phyloP scores from a whole-genome alignment of 2,888 invertebrate genomes.

The Phengaris arion region DNA sequence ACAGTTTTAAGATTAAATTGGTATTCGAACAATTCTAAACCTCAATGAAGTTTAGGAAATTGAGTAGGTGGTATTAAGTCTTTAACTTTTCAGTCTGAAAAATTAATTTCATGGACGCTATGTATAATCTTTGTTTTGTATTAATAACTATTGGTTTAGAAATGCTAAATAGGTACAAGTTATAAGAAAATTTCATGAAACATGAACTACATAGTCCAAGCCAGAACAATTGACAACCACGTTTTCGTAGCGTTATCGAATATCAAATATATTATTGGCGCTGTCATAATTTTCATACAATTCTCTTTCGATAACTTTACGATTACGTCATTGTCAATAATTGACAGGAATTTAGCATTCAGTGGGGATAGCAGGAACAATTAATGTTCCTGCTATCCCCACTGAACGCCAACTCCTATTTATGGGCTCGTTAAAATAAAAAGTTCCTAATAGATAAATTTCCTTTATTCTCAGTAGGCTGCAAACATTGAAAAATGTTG shows the following conservation, averaged over 20 bases:
- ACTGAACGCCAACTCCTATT: too few species aligned
- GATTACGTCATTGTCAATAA: too few species aligned
- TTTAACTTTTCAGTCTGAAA: background rate
- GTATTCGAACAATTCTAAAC: background rate
- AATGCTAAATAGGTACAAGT: background rate
- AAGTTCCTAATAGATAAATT: background rate
- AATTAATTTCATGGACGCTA: background rate
- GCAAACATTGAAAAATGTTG: background rate
- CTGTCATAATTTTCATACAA: too few species aligned
- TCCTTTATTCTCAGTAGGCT: background rate
- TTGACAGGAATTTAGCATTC: too few species aligned
- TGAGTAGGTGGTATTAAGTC: background rate
- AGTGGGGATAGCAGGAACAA: too few species aligned
- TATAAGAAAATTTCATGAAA: background rate
- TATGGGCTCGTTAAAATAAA: too few species aligned
- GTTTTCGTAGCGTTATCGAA: too few species aligned
- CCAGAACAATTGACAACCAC: too few species aligned
- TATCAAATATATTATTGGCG: too few species aligned
- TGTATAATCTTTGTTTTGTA: background rate
- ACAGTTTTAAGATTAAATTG: background rate
- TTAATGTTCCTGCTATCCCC: too few species aligned
- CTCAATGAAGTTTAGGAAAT: background rate
- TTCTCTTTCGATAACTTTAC: too few species aligned
- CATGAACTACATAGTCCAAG: background rate
- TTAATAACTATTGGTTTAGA: background rate